These are phyloP conservation scores for Camponotus fellah DNA, from an alignment of 2,888 invertebrate species.

Conservation along the genomic window DNA sequence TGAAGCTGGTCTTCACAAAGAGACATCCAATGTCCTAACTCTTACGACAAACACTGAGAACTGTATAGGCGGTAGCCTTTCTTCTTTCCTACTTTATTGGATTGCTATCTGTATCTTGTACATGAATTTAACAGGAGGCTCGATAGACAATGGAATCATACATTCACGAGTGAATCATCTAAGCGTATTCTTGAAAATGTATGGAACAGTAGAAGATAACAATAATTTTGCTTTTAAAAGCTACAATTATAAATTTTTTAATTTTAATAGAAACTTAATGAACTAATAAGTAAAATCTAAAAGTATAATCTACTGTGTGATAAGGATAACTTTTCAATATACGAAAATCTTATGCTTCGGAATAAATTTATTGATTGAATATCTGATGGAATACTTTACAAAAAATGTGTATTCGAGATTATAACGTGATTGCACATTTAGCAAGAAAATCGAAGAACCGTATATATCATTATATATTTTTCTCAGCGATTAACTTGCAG, in stretches of 20 bases:
- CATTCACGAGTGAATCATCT: slow-evolving; percentile 28
- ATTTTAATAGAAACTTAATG: not conserved
- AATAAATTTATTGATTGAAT: slow-evolving; percentile 3
- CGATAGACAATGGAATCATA: slow-evolving; percentile 65
- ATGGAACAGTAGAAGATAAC: slow-evolving; percentile 54
- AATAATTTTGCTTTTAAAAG: slow-evolving; percentile 47
- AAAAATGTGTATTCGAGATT: not conserved
- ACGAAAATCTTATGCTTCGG: not conserved
- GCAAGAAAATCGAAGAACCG: slow-evolving; percentile 12
- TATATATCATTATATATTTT: not conserved
- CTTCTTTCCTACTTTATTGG: slow-evolving; percentile 19
- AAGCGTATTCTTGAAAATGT: slow-evolving; percentile 48
- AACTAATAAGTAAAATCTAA: not conserved
- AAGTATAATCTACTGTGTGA: not conserved
- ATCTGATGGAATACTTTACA: not conserved
- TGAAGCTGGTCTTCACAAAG: slow-evolving; percentile 70
- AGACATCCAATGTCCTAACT: slow-evolving; percentile 77
- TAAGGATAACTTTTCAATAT: slow-evolving; percentile 1
- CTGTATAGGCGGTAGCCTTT: slow-evolving; percentile 74
- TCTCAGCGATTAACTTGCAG: not conserved
- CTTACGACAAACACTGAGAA: slow-evolving; percentile 79
- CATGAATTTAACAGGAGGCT: slow-evolving; percentile 50
- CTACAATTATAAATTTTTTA: slow-evolving; percentile 6
- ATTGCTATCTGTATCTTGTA: not conserved
- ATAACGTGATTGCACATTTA: not conserved